Base-by-base conservation (phyloP, 2,888 invertebrate species). In the Theretra japonica region DNA sequence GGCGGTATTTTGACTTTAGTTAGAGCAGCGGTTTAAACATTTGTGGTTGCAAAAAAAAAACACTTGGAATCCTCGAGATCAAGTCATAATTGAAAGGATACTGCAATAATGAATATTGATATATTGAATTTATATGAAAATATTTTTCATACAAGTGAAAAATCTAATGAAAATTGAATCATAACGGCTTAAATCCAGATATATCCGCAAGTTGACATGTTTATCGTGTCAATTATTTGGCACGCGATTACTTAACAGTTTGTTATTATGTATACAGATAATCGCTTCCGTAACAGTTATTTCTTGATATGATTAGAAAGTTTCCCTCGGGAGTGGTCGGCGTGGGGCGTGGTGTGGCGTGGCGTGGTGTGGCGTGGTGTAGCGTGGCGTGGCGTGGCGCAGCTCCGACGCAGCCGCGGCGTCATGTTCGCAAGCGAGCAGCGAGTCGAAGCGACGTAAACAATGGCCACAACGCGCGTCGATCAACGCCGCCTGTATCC, bases 21-120 rank as follows among this genome's bases (percentile, higher is more conserved):
- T n/a, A 68, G 70, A 71, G 70, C 57, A 56, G 23, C 41, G 71
- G 58, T 69, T 21, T 68, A 30, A 33, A 68, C 62, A 58, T 75
- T 41, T 41, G 41, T 72, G 72, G 69, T 73, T 73, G 74, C 72
- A 65, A 73, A 68, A 73, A 74, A 73, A 73, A 73, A 28, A 28
- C 28, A 74, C 70, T 68, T 23, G 73, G 70, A 73, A 41, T 41
- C 65, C 58, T 58, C 50, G 68, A 48, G 57, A 71, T 57, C 65
- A 62, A 7, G 56, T 56, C 19, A 33, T 15, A n/a, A 57, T 33
- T 57, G 58, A 57, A 25, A 68, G 57, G 28, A 28, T 28, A 28
- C 28, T 5, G n/a, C n/a, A n/a, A n/a, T n/a, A n/a, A n/a, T 5
- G 28, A 28, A 28, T 28, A 28, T 28, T 28, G 28, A 53, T 50